Base-by-base conservation (phyloP, 2,888 invertebrate genomes). In the Xestia c-nigrum region DNA sequence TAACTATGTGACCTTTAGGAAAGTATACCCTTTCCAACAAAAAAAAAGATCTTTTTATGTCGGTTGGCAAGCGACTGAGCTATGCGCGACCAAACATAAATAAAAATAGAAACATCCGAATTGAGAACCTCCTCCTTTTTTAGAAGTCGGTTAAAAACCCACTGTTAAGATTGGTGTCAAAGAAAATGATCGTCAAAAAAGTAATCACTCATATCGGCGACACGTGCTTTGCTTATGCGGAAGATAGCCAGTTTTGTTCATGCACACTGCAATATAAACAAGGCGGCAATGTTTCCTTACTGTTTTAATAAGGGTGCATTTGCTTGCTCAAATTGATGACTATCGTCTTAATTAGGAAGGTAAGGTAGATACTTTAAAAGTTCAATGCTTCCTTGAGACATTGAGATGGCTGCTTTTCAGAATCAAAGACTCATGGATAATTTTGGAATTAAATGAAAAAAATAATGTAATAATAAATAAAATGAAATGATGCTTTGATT, bases 181-280 rank as follows among this genome's bases (percentile, higher is more conserved):
- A 70, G 77, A 57, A 85, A 75, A 67, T 55, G 52, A 12, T 73
- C 21, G 59, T 55, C 43, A 71, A 76, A 76, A 68, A 67, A 72
- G 59, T 63, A 24, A 1, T 46, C 70, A 70, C 72, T 81, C 7
- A 38, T 72, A 81, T 72, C 72, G 19, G n/a, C 40, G 31, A 64
- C 78, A 82, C 83, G 83, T 83, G 83, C 21, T 50, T 40, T 64
- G 66, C 59, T 16, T 67, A n/a, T 55, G 43, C 50, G 7, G 21
- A 55, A 63, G 68, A 85, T 85, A 67, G 52, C 21, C 69, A 47
- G 46, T 66, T 83, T 71, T 68, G 52, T 43, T 47, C 47, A 55
- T 50, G 66, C 24, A 55, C 52, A 67, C 16, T 59, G 21, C 31
- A 74, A 47, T 74, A 64, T 59, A 68, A 81, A 81, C 43, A 80